Percentiles rank a stretch among this genome's conserved stretches.
Conservation (phyloP, 2,113 vertebrate species). For the Hippocampus guttulatus region DNA sequence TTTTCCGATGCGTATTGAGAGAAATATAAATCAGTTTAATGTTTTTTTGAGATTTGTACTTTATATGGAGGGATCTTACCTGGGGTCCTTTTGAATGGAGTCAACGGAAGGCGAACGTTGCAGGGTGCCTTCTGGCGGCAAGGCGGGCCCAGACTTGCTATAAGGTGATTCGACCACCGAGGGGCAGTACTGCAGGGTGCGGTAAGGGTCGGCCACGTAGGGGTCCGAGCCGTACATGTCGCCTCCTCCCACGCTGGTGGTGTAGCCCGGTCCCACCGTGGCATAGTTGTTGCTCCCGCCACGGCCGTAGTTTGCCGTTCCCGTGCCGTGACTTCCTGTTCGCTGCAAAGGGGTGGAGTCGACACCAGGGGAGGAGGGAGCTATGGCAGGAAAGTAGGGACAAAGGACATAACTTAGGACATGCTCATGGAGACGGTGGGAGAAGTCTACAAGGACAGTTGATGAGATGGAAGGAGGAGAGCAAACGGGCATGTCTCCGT, state of each 20-base stretch:
- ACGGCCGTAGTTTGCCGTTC: conserved; percentile 80
- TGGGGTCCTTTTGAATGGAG: conserved; percentile 99
- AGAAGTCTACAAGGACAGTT: conserved; percentile 79
- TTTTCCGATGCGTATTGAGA: background rate
- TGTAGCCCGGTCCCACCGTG: conserved; percentile 84
- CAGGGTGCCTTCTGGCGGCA: conserved; percentile 93
- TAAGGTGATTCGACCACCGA: conserved; percentile 97
- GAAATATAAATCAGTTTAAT: background rate
- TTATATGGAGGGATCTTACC: conserved; percentile 61
- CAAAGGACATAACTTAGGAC: conserved; percentile 97
- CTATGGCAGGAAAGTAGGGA: conserved; percentile 97
- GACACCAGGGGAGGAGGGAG: conserved; percentile 99
- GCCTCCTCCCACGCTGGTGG: conserved; percentile 69
- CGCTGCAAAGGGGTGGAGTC: conserved; percentile 99
- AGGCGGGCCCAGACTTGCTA: conserved; percentile 97
- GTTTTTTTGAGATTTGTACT: background rate
- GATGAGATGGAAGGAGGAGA: conserved; percentile 10
- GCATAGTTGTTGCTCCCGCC: conserved; percentile 67
- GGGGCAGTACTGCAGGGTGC: conserved; percentile 97
- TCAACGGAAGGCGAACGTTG: conserved; percentile 97
- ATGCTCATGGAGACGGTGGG: conserved; percentile 88
- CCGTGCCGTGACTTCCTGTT: conserved; percentile 85
- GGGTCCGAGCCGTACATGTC: conserved; percentile 72
- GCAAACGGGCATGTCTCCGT: conserved; percentile 26
- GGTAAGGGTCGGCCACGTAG: conserved; percentile 92